Conservation (phyloP, 2,888 invertebrate genomes). For the Ectemnius continuus region DNA sequence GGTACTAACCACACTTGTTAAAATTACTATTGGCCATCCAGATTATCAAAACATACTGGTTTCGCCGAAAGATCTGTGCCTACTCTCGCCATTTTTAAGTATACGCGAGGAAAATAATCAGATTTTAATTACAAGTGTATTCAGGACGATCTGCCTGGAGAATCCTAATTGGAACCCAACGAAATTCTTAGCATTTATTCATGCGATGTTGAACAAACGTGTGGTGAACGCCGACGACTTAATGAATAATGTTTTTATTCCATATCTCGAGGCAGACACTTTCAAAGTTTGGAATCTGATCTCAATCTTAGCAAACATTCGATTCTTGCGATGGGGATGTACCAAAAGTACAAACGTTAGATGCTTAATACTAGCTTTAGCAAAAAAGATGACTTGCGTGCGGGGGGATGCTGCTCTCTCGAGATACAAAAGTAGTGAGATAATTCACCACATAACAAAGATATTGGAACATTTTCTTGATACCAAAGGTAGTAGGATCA, state of each 20-base stretch:
- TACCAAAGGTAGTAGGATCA: slow-evolving; percentile 7
- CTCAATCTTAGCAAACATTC: slow-evolving; percentile 50
- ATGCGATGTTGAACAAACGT: slow-evolving; percentile 40
- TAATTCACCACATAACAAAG: slow-evolving; percentile 47
- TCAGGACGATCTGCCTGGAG: slow-evolving; percentile 56
- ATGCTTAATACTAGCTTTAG: slow-evolving; percentile 46
- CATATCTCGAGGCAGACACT: slow-evolving; percentile 48
- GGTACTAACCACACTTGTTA: slow-evolving; percentile 64
- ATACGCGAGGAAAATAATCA: slow-evolving; percentile 53
- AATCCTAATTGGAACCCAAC: slow-evolving; percentile 55
- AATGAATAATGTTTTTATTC: slow-evolving; percentile 64
- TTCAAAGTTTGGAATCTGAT: slow-evolving; percentile 44
- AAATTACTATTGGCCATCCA: slow-evolving; percentile 64
- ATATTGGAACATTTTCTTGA: slow-evolving; percentile 48
- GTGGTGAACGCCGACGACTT: slow-evolving; percentile 57
- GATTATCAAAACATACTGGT: slow-evolving; percentile 62
- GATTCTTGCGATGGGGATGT: slow-evolving; percentile 37
- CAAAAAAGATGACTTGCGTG: slow-evolving; percentile 47
- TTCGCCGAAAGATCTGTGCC: slow-evolving; percentile 58
- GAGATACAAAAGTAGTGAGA: slow-evolving; percentile 48
- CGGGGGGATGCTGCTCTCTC: slow-evolving; percentile 46
- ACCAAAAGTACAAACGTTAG: slow-evolving; percentile 34
- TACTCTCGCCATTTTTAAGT: slow-evolving; percentile 63
- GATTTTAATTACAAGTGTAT: slow-evolving; percentile 43
- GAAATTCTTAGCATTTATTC: slow-evolving; percentile 59